Conservation (phyloP, 2,113 vertebrate genomes). For the Proteles cristata region DNA sequence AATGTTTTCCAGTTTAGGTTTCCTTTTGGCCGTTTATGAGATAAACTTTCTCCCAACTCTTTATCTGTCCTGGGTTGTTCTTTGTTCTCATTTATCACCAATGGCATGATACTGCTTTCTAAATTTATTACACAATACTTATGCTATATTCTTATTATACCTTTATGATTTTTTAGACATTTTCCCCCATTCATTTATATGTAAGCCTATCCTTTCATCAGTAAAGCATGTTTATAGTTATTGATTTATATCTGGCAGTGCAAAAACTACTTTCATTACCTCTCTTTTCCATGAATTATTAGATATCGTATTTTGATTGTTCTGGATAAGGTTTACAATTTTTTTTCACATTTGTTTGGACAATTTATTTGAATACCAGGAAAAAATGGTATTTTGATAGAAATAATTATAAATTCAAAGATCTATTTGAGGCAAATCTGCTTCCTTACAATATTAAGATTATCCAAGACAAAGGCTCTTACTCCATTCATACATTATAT, state of each 20-base stretch:
- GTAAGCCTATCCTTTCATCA: background rate
- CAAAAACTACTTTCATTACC: background rate
- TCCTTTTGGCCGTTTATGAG: background rate
- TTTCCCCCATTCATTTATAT: background rate
- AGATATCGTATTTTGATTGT: background rate
- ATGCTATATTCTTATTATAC: background rate
- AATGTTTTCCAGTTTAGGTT: background rate
- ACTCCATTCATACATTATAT: background rate
- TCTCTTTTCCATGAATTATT: background rate
- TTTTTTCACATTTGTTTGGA: slow-evolving; percentile 53
- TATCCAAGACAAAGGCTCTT: background rate
- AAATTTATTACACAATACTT: background rate
- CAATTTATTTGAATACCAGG: background rate
- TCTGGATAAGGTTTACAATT: background rate
- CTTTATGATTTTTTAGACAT: background rate
- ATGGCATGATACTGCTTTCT: background rate
- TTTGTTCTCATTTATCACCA: background rate
- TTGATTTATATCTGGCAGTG: background rate
- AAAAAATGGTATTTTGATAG: background rate
- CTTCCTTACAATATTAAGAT: background rate
- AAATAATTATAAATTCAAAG: background rate
- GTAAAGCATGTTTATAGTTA: background rate
- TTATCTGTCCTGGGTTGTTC: background rate
- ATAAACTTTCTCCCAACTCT: background rate
- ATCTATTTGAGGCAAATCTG: background rate